Conservation (phyloP, 1,140 invertebrate species). For the Nomia melanderi region DNA sequence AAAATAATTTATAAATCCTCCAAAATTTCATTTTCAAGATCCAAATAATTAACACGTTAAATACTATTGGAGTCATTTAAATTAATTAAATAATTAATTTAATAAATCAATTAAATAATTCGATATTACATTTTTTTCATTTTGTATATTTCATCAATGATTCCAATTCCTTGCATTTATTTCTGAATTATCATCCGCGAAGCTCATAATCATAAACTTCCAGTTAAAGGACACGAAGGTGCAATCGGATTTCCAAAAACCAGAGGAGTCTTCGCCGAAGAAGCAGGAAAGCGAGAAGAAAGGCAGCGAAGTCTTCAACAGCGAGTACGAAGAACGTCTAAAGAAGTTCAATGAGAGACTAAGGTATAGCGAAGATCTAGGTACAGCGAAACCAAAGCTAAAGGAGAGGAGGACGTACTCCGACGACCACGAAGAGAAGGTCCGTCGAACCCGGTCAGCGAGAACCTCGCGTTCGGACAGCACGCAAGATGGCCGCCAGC, state of each 20-base stretch:
- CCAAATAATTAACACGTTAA: too few relatives aligned
- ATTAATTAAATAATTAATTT: too few relatives aligned
- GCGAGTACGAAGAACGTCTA: conserved; percentile 50
- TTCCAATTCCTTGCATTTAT: too few relatives aligned
- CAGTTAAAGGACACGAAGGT: conserved; percentile 39
- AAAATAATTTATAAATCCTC: too few relatives aligned
- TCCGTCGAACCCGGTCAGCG: conserved; percentile 3
- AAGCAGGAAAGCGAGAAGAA: neutral
- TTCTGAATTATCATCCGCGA: too few relatives aligned
- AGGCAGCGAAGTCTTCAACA: conserved; percentile 32
- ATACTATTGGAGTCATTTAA: too few relatives aligned
- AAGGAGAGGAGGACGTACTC: conserved; percentile 66
- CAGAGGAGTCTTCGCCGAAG: conserved; percentile 1
- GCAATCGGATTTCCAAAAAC: conserved; percentile 1
- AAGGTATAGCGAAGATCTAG: conserved; percentile 66
- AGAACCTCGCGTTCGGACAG: neutral
- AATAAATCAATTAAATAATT: too few relatives aligned
- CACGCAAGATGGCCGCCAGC: neutral
- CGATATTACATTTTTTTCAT: too few relatives aligned
- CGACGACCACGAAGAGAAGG: conserved; percentile 68
- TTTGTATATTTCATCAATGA: too few relatives aligned
- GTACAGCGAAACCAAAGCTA: conserved; percentile 13
- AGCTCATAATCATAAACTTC: neutral
- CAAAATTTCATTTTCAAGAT: too few relatives aligned
- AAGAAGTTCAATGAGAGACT: conserved; percentile 58